Base-by-base conservation (phyloP, 92 coral and sea anemone genomes). In the Siderastrea siderea region DNA sequence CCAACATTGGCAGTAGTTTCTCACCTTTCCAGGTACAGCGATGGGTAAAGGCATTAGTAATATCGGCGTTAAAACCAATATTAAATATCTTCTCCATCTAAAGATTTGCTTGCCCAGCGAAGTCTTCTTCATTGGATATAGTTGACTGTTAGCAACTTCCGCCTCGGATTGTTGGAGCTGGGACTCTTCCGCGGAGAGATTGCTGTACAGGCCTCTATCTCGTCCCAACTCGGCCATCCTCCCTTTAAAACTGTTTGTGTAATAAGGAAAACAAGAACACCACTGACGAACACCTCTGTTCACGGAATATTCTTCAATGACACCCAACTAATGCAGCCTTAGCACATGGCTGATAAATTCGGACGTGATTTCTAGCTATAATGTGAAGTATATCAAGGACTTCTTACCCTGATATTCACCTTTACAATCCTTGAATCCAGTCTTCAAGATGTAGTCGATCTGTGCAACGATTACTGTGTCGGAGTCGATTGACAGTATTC, bases 1-100 rank as follows among this genome's bases (percentile, higher is more conserved):
- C 38, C 38, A 26, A 26, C 38, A 26, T 0, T 26, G 38, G 38
- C 38, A 26, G 38, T 26, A 26, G 38, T 26, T 57, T 74, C 96
- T 75, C 79, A 93, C 96, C 88, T 79, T 86, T 77, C 87, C 92
- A 12, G 63, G 74, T 9, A 93, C 84, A 46, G 93, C 70, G 12
- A 87, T 84, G 1, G 96, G 96, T n/a, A 93, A 14, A 3, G 96
- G 96, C 66, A 83, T 74, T 54, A 93, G 87, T 1, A 93, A 43
- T 4, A 87, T 47, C 8, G 96, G 96, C 43, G 96, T 90, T 13
- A 90, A 54, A 19, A 83, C 50, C 74, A 93, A 77, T 64, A 93
- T 93, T 53, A 93, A 12, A 15, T 79, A 86, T 45, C 75, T 88
- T 26, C 88, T 88, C 92, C 96, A 93, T 67, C 79, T 85, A 13